phyloP scores from a whole-genome alignment of 2,113 vertebrate genomes.

The Centropristis striata region DNA sequence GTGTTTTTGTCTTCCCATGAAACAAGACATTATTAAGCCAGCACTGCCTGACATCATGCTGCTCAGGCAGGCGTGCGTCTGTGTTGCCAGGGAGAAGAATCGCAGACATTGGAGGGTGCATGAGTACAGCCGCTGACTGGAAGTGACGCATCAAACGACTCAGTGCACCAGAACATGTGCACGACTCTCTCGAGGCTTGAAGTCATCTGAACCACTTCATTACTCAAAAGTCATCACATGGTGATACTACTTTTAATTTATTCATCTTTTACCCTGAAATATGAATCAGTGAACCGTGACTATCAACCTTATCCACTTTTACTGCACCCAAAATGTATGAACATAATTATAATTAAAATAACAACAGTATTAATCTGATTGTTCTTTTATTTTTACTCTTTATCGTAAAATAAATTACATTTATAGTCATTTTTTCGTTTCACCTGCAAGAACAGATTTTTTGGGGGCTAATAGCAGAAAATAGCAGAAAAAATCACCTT shows the following conservation, averaged over 20 bases:
- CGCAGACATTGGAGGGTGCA: conserved; percentile 53
- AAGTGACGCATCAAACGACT: conserved; percentile 69
- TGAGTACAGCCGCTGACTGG: conserved; percentile 53
- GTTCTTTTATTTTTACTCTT: not conserved
- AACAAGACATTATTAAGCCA: conserved; percentile 51
- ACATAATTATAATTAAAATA: too few relatives aligned
- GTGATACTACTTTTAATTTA: not conserved
- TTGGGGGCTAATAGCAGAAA: not conserved
- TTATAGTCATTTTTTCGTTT: not conserved
- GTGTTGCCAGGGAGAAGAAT: conserved; percentile 73
- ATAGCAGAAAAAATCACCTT: too few relatives aligned
- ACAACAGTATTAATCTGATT: not conserved
- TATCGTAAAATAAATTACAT: not conserved
- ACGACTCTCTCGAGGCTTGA: not conserved
- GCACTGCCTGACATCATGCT: conserved; percentile 57
- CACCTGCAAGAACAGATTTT: not conserved
- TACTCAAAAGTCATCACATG: not conserved
- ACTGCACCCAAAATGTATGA: not conserved
- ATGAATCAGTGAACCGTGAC: not conserved
- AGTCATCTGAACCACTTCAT: conserved; percentile 9
- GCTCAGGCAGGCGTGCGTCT: conserved; percentile 39
- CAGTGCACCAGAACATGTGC: conserved; percentile 38
- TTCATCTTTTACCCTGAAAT: not conserved
- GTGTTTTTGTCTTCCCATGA: conserved; percentile 37
- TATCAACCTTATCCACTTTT: not conserved